These are phyloP conservation scores for Tetragonula clypearis DNA, from an alignment of 1,140 invertebrate genomes.

Conservation along the genomic window DNA sequence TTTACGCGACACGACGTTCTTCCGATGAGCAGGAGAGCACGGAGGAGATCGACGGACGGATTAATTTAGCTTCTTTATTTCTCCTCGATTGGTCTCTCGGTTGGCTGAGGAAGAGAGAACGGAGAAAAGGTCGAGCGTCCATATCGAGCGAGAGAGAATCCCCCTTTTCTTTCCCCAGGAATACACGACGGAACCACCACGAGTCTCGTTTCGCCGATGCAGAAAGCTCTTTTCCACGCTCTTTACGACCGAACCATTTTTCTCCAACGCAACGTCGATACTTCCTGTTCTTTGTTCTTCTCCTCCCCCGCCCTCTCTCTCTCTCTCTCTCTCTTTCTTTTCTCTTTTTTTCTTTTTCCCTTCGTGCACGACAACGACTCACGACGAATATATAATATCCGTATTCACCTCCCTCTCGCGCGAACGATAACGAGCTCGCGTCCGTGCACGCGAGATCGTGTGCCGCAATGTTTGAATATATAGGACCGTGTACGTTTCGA, in stretches of 20 bases:
- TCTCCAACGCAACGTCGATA: not conserved
- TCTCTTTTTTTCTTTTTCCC: not conserved
- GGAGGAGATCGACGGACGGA: not conserved
- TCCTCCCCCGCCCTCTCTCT: no score
- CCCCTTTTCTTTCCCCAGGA: not conserved
- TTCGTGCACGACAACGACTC: slow-evolving; percentile 25
- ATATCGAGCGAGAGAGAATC: not conserved
- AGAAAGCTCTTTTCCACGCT: not conserved
- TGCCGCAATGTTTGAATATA: not conserved
- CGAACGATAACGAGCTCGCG: slow-evolving; percentile 10
- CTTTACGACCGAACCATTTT: not conserved
- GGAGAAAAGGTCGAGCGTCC: not conserved
- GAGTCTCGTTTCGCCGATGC: no score
- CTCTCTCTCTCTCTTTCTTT: no score
- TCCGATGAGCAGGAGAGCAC: not conserved
- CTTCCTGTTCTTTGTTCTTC: not conserved
- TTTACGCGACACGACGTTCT: not conserved
- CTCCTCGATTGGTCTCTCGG: not conserved
- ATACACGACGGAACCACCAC: no score
- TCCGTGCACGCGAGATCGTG: slow-evolving; percentile 10
- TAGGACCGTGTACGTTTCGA: not conserved
- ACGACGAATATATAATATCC: slow-evolving; percentile 11
- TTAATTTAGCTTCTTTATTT: not conserved
- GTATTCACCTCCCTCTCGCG: slow-evolving; percentile 1
- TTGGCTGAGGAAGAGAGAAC: not conserved